Base-by-base conservation (phyloP, 2,797 vertebrate species). In the Poecilia wingei region DNA sequence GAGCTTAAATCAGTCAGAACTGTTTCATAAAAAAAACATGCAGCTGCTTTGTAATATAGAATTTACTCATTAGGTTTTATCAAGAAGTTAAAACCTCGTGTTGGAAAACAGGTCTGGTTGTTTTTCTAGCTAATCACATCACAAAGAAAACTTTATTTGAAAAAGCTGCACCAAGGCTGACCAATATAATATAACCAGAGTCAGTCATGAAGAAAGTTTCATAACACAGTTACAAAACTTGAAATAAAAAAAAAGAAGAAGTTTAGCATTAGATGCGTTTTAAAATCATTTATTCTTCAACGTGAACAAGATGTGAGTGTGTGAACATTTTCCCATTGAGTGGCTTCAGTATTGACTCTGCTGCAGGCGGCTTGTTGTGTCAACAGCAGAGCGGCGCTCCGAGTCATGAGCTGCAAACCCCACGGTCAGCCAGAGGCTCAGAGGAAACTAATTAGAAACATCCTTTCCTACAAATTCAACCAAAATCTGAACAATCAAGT, bases 321-420 rank as follows among this genome's bases (percentile, higher is more conserved):
- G 36, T 41, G 9, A 66, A 66, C 3, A 49, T 46, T 36, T 72
- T 59, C 18, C 25, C 14, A 22, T 3, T 59, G 20, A 4, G 33
- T 28, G 1, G 10, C 8, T 39, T 25, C 49, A 61, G 53, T 74
- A 76, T 87, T 87, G 59, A 81, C 74, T 77, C 22, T 33, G 33
- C 39, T 47, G 64, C 16, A 33, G 75, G 66, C 22, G 22, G 36
- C 9, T 46, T 83, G 64, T 84, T 88, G 78, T 78, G 81, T 87
- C 79, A 91, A 87, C 81, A 69, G 46, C 53, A 61, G 28, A 81
- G 69, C 12, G 43, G 61, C 31, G 4, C 10, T 76, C 39, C 9
- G 22, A 80, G 78, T 83, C 79, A 85, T 22, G 28, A 45, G 28
- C 25, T 28, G 71, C 43, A 84, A 79, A 80, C 46, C 14, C 57